Evolutionary conservation across 2,113 vertebrate species (phyloP).

Genomic region (Alces alces): DNA sequence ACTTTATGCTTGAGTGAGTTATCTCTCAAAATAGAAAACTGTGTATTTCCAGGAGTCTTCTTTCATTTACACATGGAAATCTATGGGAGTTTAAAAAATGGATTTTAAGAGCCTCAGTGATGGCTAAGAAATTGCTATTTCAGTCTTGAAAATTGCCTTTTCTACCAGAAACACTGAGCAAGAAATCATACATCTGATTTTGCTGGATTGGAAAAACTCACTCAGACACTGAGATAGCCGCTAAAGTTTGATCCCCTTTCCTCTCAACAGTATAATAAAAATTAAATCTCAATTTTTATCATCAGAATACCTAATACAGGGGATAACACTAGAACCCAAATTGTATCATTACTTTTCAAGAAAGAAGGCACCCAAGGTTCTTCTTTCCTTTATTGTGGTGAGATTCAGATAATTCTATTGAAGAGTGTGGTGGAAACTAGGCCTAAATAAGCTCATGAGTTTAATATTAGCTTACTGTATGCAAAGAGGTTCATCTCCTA

Average conservation of each 20-base stretch:
- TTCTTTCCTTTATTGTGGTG: neutral
- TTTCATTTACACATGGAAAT: slow-evolving; percentile 68
- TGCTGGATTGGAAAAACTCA: slow-evolving; percentile 52
- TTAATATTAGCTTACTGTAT: neutral
- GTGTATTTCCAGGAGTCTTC: slow-evolving; percentile 50
- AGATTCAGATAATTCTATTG: neutral
- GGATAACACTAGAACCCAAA: neutral
- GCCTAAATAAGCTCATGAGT: neutral
- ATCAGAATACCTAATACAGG: neutral
- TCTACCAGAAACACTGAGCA: slow-evolving; percentile 58
- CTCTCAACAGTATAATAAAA: neutral
- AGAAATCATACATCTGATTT: slow-evolving; percentile 58
- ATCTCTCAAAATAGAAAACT: slow-evolving; percentile 69
- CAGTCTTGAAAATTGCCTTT: slow-evolving; percentile 71
- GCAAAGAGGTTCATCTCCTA: neutral
- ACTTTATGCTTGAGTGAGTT: slow-evolving; percentile 63
- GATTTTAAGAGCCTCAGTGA: slow-evolving; percentile 60
- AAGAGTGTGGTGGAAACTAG: neutral
- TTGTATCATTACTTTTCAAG: neutral
- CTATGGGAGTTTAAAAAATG: slow-evolving; percentile 63
- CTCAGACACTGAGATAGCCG: neutral
- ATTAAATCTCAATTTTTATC: neutral
- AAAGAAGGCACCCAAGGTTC: neutral
- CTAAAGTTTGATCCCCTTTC: neutral
- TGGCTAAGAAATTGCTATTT: slow-evolving; percentile 72